Evolutionary conservation across 2,797 vertebrate species (phyloP).

Genomic region (Coranthus polyacanthus): DNA sequence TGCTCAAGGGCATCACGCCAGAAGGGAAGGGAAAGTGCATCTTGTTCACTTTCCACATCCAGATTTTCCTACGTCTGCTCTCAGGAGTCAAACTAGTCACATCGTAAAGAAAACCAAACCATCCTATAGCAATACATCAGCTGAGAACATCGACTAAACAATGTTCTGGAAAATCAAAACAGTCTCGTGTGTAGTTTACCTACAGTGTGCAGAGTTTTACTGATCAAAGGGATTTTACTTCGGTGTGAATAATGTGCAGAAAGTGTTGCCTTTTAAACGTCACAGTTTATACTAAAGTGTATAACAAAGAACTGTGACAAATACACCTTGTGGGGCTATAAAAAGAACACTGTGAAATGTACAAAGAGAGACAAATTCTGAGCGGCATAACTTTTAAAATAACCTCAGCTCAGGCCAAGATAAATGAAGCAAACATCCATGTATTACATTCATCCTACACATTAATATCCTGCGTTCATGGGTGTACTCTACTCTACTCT

Average conservation of each 20-base stretch:
- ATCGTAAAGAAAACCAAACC: constrained; percentile 8
- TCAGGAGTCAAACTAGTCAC: background rate
- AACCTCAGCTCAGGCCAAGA: constrained; percentile 22
- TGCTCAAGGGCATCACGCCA: constrained; percentile 61
- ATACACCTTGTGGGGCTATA: background rate
- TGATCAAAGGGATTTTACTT: too few relatives aligned
- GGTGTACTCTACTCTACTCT: too few relatives aligned
- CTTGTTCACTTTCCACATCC: constrained; percentile 34
- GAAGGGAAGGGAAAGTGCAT: constrained; percentile 13
- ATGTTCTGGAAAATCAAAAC: background rate
- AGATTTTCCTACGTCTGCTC: constrained; percentile 26
- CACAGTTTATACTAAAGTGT: too few relatives aligned
- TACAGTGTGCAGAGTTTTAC: too few relatives aligned
- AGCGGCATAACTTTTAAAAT: constrained; percentile 24
- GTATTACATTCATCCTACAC: constrained; percentile 5
- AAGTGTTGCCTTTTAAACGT: too few relatives aligned
- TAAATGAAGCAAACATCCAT: constrained; percentile 27
- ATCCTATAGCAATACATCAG: background rate
- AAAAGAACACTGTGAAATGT: background rate
- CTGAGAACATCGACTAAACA: background rate
- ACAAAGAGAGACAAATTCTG: background rate
- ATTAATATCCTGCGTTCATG: constrained; percentile 4
- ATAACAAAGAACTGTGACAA: too few relatives aligned
- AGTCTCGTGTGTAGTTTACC: background rate
- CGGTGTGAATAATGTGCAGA: too few relatives aligned